Conservation (phyloP, 2,888 invertebrate species). For the Gandaritis pyraliata region DNA sequence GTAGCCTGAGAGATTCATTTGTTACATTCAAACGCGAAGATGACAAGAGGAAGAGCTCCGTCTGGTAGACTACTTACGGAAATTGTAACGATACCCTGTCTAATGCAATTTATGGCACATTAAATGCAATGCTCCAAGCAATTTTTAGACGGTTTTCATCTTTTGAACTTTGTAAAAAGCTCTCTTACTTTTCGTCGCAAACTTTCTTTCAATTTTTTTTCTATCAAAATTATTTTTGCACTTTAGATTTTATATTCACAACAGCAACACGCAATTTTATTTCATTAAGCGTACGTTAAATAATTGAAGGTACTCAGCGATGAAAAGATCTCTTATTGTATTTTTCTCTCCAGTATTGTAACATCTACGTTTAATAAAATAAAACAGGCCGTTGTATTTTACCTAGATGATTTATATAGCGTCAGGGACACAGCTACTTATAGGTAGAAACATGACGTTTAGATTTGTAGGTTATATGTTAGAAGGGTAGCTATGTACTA, state of each 20-base stretch:
- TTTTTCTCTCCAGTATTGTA: slow-evolving; percentile 6
- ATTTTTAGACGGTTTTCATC: background rate
- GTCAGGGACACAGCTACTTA: no score
- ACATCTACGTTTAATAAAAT: background rate
- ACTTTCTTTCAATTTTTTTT: no score
- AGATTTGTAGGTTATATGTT: no score
- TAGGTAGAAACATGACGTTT: no score
- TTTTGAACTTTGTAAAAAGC: no score
- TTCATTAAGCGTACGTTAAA: background rate
- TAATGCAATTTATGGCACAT: slow-evolving; percentile 1
- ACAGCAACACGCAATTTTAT: background rate
- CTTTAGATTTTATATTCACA: background rate
- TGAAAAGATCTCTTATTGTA: slow-evolving; percentile 1
- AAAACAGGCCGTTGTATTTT: no score
- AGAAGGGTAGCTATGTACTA: no score
- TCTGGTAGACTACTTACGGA: background rate
- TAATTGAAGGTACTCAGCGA: background rate
- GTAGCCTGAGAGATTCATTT: slow-evolving; percentile 3
- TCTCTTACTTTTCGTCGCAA: no score
- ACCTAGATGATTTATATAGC: no score
- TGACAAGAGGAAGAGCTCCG: slow-evolving; percentile 4
- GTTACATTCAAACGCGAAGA: slow-evolving; percentile 5
- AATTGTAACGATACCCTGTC: slow-evolving; percentile 1
- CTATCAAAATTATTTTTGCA: no score
- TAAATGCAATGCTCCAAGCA: background rate